Evolutionary conservation across 2,797 vertebrate species (phyloP), one percentile per base, ranked within the genome.

Genomic region (Falco columbarius): DNA sequence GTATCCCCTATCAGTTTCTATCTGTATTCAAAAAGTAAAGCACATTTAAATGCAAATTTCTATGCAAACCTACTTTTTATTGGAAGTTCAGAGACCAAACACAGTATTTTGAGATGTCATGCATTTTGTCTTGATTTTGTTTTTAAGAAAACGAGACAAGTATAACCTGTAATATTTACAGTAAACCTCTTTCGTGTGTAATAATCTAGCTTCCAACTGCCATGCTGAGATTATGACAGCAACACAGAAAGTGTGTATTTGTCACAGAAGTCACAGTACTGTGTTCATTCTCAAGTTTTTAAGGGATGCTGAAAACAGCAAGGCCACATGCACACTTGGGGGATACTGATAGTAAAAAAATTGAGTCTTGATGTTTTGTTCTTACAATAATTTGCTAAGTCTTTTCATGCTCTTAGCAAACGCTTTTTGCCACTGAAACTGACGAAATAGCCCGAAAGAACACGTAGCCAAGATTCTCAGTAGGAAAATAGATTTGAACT

Each of bases 1-100:
- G 94, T 97, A 97, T 88, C 98, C 98, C 88, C 97, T 95, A 97
- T 99, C 99, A 86, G 98, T 97, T 98, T 99, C 99, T 70, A 98
- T 97, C 99, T 99, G 98, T 86, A 97, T 86, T 73, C 59, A 90
- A 87, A 72, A 86, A 80, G 83, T 14, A 93, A 88, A 90, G 49
- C 14, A 76, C 6, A 61, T 27, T 65, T 81, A 73, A 89, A 58
- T 61, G 51, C 67, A 66, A 85, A 62, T 3, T 29, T 65, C 12
- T 9, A 4, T 6, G 10, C 23, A 80, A 52, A 17, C 51, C 15
- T 15, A 26, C 12, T 51, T 55, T 83, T 70, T 62, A 61, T 7
- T 14, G 18, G 6, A 92, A 68, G 44, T 56, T 84, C 10, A 61
- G 17, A 81, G 12, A 67, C 7, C 9, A 62, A 81, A 65, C 20